phyloP scores from a whole-genome alignment of 2,797 vertebrate genomes.

The Poecilia wingei region DNA sequence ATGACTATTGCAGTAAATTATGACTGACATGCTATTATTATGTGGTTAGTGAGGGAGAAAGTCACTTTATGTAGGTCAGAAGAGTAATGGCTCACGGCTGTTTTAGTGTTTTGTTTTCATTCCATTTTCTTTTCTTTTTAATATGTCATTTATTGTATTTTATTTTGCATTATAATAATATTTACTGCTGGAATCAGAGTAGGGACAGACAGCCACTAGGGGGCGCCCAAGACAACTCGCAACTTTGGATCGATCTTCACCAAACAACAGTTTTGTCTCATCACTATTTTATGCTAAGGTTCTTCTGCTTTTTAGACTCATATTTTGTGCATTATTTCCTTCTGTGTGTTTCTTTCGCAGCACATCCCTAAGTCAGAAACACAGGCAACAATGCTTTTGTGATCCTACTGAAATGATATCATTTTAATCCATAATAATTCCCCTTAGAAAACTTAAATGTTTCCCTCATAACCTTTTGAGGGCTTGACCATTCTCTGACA shows the following conservation, averaged over 20 bases:
- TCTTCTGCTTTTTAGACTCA: neutral
- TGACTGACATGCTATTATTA: slow-evolving; percentile 36
- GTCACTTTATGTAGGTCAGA: slow-evolving; percentile 42
- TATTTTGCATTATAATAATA: neutral
- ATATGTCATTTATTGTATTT: neutral
- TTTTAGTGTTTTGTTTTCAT: neutral
- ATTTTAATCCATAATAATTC: neutral
- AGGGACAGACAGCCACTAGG: slow-evolving; percentile 26
- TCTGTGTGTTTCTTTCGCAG: neutral
- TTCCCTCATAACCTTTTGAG: neutral
- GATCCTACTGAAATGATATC: neutral
- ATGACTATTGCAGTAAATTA: slow-evolving; percentile 6
- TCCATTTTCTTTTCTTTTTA: neutral
- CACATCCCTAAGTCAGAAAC: neutral
- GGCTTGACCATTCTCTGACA: neutral
- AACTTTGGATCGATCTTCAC: neutral
- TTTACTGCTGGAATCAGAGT: no score
- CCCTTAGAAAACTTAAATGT: neutral
- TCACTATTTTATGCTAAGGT: neutral
- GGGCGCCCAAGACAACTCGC: slow-evolving; percentile 3
- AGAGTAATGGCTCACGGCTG: neutral
- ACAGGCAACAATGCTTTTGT: neutral
- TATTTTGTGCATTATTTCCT: neutral
- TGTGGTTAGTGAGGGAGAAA: slow-evolving; percentile 29
- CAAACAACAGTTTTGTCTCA: neutral